Evolutionary conservation across 2,797 vertebrate genomes (phyloP).

Genomic region (Fundulus diaphanus): DNA sequence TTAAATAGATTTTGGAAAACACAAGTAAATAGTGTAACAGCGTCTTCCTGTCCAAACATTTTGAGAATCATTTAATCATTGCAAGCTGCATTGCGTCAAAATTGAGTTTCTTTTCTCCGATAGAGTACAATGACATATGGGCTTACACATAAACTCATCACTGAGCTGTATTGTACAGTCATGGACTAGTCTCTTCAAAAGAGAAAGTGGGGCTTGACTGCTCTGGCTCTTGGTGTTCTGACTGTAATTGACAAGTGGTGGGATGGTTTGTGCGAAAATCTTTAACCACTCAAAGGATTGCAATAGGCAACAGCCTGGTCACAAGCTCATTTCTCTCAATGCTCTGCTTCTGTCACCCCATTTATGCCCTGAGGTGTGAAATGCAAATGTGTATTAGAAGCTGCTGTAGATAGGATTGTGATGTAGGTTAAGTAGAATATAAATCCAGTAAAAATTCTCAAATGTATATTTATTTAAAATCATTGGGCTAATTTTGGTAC

Average conservation of each 20-base stretch:
- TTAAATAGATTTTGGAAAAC: neutral
- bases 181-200: constrained; percentile 21
- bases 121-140: neutral
- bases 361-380: constrained; percentile 42
- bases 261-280: neutral
- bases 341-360: constrained; percentile 45
- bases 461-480: constrained; percentile 18
- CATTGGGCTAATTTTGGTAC: constrained; percentile 12
- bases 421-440: constrained; percentile 6
- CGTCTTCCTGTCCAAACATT: neutral
- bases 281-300: constrained; percentile 49
- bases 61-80: neutral
- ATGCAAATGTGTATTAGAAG: constrained; percentile 49
- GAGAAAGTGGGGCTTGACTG: constrained; percentile 23
- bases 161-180: neutral
- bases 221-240: constrained; percentile 23
- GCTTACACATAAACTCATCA: neutral
- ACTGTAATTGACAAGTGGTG: constrained; percentile 20
- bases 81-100: neutral
- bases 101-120: neutral
- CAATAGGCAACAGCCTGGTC: constrained; percentile 44
- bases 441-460: neutral
- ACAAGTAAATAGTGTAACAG: neutral
- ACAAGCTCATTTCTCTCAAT: constrained; percentile 49
- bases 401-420: constrained; percentile 31